Evolutionary conservation across 2,888 invertebrate genomes (phyloP), one percentile per base, ranked within the genome.

Genomic region (Eurytoma adleriae): DNA sequence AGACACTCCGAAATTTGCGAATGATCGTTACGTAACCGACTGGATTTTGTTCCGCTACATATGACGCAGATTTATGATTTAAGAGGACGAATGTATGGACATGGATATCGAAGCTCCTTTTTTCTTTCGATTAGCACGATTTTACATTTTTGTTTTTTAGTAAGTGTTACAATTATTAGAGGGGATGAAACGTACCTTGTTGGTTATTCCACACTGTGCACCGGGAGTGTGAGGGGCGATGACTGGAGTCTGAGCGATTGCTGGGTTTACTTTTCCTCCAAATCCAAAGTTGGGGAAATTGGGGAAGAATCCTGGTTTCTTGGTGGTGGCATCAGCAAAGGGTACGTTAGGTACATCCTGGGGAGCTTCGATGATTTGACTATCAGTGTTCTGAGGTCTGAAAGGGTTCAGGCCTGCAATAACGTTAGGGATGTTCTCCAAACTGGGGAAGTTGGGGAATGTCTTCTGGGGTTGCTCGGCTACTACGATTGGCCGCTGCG

Each of bases 201-300:
- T 90, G 84, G 89, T 89, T 18, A 90, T 85, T 78, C 92, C 92
- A 78, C 92, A 91, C 67, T 87, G 86, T 66, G 80, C 82, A 40
- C 87, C 89, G 18, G 88, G 89, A 3, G 81, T 79, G 62, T 86
- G 86, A 0, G 85, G 84, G 1, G 83, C 27, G 24, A 88, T 84
- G 24, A 73, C 70, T n/a, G 74, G 83, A 2, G 14, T 61, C 0
- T 20, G 59, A 48, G 56, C 70, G 40, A 64, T 56, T 1, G 71
- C 50, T 16, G 57, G 7, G 18, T 54, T 27, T 3, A 59, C 48
- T 0, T 59, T 27, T 52, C 72, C 62, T 27, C 68, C 70, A 86
- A 84, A 90, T 2, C 90, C 89, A 10, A 82, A 77, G 48, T 10
- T 68, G 69, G 69, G 80, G n/a, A 66, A 57, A 30, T 56, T 82